Evolutionary conservation across 2,797 vertebrate genomes (phyloP).

Genomic region (Cryptoblepharus egeriae): DNA sequence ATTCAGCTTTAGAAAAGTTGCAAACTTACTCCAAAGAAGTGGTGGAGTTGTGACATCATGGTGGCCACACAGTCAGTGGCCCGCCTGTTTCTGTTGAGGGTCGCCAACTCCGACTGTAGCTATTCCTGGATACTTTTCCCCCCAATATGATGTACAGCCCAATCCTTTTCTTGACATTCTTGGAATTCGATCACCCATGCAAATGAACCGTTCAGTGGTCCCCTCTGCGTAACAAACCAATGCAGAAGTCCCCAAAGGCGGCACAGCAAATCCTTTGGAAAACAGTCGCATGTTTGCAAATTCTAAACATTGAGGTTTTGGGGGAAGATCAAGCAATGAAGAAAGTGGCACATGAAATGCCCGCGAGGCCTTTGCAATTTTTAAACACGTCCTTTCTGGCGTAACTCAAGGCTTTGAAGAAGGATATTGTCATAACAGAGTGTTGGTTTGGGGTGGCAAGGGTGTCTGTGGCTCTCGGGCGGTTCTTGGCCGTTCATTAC

Average conservation of each 20-base stretch:
- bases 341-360: conserved; percentile 48
- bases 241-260: fast-evolving
- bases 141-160: too few relatives aligned
- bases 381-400: conserved; percentile 62
- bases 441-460: conserved; percentile 66
- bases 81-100: too few relatives aligned
- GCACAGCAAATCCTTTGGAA: fast-evolving
- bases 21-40: too few relatives aligned
- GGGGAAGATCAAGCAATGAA: not conserved
- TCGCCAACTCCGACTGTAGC: too few relatives aligned
- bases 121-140: too few relatives aligned
- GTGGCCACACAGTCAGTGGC: too few relatives aligned
- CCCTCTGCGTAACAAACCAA: fast-evolving
- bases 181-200: not conserved
- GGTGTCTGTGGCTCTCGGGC: conserved; percentile 50
- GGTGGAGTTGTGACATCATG: too few relatives aligned
- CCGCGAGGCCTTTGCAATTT: conserved; percentile 60
- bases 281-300: conserved; percentile 37
- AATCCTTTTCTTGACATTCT: too few relatives aligned
- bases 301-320: conserved; percentile 55
- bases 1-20: too few relatives aligned
- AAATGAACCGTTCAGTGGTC: fast-evolving
- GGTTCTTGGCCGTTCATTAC: not conserved
- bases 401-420: conserved; percentile 64
- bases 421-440: conserved; percentile 57